Base-by-base conservation (phyloP, 2,888 invertebrate species). In the Platycnemis pennipes region DNA sequence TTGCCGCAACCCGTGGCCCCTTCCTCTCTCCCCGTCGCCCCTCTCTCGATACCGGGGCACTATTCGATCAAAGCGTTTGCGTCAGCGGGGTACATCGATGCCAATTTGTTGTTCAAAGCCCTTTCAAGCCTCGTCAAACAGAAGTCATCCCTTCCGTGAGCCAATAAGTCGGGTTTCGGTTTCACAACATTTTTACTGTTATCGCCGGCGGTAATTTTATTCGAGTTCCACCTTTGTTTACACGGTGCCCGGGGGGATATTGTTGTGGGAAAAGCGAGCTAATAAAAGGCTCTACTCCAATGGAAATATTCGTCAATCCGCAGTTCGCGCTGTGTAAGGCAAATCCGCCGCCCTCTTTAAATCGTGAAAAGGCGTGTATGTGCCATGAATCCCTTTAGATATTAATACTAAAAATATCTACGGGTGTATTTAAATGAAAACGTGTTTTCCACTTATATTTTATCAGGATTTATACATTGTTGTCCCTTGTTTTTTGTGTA, bases 21-120 rank as follows among this genome's bases (percentile, higher is more conserved):
- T 63, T 3, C 63, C 91, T 91, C 91, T 44, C 26, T 26, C 37
- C 37, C 31, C n/a, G 11, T 31, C 77, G 7, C 77, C 77, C 77
- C 13, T 77, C 77, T 37, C 11, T 37, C 77, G 16, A 77, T 77
- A 77, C 77, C 77, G 13, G 44, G 44, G n/a, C 91, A 63, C 56
- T 42, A 49, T 45, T 91, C 91, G 91, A 91, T 69, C 91, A 69
- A 91, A 44, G 63, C 69, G 44, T 63, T 69, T 91, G 56, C 91
- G 91, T 91, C 91, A 91, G n/a, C 69, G 44, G 63, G 53, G 53
- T 77, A 69, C 63, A 91, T 91, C 91, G 91, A 56, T 91, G 91
- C 63, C 69, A 69, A 91, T 91, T 69, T 37, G 91, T 69, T 69
- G 63, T 16, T 91, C 31, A 4, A 77, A 31, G 37, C 56, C 44